These are phyloP conservation scores for Plecturocebus donacophilus DNA, from an alignment of 2,113 vertebrate genomes.

Conservation along the genomic window DNA sequence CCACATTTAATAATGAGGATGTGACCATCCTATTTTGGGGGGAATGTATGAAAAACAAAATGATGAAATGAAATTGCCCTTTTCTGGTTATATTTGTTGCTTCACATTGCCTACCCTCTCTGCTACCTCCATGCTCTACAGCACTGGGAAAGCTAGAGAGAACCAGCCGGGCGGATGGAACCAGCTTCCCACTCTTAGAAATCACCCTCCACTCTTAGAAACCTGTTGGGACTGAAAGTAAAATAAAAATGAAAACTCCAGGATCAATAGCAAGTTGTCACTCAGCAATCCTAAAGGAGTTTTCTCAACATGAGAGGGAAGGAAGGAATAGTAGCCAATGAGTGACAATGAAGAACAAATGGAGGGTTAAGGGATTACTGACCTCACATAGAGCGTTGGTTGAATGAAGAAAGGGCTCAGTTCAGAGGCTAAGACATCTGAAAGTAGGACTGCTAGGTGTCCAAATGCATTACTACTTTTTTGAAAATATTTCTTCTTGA, in stretches of 20 bases:
- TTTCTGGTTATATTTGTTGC: background rate
- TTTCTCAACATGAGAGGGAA: background rate
- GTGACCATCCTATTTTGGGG: background rate
- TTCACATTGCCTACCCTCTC: background rate
- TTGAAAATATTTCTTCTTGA: background rate
- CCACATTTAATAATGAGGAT: background rate
- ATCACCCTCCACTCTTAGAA: background rate
- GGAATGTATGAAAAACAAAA: background rate
- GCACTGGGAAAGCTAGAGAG: too few species aligned
- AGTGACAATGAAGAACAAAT: background rate
- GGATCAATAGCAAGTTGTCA: slow-evolving; percentile 46
- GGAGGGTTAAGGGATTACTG: background rate
- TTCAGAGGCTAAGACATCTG: background rate
- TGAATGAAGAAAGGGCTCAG: background rate
- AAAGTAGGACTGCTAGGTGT: background rate
- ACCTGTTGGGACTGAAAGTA: background rate
- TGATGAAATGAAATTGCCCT: too few species aligned
- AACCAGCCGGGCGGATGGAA: too few species aligned
- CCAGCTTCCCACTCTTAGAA: background rate
- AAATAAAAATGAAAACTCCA: background rate
- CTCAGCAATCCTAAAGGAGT: slow-evolving; percentile 25
- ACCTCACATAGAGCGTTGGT: background rate
- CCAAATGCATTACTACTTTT: background rate
- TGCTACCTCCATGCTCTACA: accelerated
- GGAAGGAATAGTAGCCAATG: slow-evolving; percentile 27